Percentiles rank a stretch among this genome's conserved stretches.
These are phyloP conservation scores for Cephalotes varians DNA, from an alignment of 2,888 invertebrate species.

Conservation along the genomic window DNA sequence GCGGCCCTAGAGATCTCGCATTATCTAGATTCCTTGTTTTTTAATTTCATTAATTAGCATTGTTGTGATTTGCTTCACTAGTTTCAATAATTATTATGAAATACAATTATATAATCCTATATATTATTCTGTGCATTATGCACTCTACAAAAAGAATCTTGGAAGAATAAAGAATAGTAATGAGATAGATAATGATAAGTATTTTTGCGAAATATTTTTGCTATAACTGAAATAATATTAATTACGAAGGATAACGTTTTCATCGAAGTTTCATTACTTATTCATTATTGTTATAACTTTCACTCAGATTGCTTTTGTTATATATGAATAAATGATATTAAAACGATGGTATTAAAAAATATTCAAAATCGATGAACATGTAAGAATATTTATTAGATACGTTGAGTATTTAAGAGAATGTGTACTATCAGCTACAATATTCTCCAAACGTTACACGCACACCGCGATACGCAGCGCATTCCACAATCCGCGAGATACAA, in stretches of 20 bases:
- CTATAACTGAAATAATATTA: background rate
- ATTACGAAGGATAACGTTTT: background rate
- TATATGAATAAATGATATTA: too few species aligned
- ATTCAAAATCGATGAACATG: background rate
- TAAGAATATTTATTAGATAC: background rate
- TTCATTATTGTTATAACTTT: too few species aligned
- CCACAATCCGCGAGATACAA: background rate
- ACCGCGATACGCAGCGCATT: background rate
- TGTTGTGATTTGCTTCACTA: background rate
- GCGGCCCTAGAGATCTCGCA: too few species aligned
- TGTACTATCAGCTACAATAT: background rate
- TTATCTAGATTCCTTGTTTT: too few species aligned
- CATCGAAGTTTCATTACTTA: background rate
- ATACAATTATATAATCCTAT: background rate
- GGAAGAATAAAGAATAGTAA: background rate
- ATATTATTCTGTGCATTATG: background rate
- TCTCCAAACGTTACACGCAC: background rate
- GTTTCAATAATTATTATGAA: background rate
- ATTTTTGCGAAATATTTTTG: background rate
- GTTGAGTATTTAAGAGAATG: background rate
- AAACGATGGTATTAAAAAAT: background rate
- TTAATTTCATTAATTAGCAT: too few species aligned
- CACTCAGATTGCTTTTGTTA: background rate
- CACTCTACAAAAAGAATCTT: background rate
- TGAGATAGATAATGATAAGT: background rate